A percentile compares a stretch with the other conserved stretches of the same genome.
Evolutionary conservation across 2,113 vertebrate genomes (phyloP).

Genomic region (Okapia johnstoni): DNA sequence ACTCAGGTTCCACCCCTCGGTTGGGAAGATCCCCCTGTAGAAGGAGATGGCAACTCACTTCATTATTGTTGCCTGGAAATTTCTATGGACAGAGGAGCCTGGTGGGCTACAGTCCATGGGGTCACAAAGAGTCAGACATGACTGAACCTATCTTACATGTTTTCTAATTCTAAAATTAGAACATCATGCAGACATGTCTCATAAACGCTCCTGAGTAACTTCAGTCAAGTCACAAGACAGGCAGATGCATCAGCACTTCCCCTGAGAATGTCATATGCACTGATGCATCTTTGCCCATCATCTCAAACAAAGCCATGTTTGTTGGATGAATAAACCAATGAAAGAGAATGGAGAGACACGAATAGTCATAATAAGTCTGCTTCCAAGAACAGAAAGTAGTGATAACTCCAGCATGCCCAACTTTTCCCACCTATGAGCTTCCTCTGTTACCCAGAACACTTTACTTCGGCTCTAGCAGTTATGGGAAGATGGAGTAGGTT

Average conservation of each 20-base stretch:
- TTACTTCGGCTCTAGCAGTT: not conserved
- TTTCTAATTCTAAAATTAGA: conserved; percentile 15
- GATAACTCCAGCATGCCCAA: not conserved
- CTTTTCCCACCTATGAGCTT: not conserved
- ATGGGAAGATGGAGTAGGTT: not conserved
- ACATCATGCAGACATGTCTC: not conserved
- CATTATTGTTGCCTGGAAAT: not conserved
- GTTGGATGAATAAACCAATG: not conserved
- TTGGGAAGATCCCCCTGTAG: not conserved
- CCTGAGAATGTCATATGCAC: not conserved
- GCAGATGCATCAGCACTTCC: not conserved
- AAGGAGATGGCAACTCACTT: not conserved
- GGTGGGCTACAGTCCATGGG: not conserved
- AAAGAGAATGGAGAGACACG: not conserved
- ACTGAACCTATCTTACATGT: not conserved
- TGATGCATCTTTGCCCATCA: not conserved
- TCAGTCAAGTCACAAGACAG: not conserved
- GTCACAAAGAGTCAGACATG: not conserved
- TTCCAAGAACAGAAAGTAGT: not conserved
- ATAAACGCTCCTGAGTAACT: not conserved
- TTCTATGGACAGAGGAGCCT: not conserved
- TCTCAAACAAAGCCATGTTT: not conserved
- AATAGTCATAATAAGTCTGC: not conserved
- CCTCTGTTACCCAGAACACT: not conserved
- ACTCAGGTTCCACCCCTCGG: not conserved